Conservation (phyloP, 2,888 invertebrate genomes). For the Plutella xylostella region DNA sequence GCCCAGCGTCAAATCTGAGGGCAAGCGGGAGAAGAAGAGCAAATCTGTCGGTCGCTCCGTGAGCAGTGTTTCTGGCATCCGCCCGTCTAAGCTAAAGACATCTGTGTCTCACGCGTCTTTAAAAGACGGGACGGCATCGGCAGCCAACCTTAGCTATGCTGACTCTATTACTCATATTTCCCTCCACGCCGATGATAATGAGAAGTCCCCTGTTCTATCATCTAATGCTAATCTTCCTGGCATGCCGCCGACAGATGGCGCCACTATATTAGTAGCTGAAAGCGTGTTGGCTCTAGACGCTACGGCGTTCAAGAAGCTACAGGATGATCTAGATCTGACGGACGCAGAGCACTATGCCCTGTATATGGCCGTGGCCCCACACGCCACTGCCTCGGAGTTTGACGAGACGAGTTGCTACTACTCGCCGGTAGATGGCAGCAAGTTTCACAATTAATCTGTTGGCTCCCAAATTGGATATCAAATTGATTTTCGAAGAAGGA, state of each 20-base stretch:
- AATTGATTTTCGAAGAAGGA: too few species aligned
- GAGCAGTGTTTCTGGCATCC: constrained; percentile 71
- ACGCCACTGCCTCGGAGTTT: constrained; percentile 88
- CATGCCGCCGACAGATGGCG: constrained; percentile 61
- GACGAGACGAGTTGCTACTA: constrained; percentile 91
- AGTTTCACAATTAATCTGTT: constrained; percentile 49
- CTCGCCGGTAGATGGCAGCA: constrained; percentile 83
- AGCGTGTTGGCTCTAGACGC: constrained; percentile 61
- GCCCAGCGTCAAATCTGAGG: constrained; percentile 46
- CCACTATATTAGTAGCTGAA: constrained; percentile 71
- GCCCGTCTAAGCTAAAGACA: constrained; percentile 60
- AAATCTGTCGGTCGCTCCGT: constrained; percentile 71
- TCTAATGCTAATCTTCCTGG: constrained; percentile 39
- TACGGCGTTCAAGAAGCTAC: constrained; percentile 43
- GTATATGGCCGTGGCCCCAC: constrained; percentile 87
- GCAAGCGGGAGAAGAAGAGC: constrained; percentile 33
- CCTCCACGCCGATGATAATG: constrained; percentile 68
- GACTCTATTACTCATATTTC: constrained; percentile 76
- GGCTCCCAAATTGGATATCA: too few species aligned
- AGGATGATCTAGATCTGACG: constrained; percentile 77
- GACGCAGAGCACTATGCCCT: constrained; percentile 91
- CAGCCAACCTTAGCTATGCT: constrained; percentile 56
- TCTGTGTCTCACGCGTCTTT: constrained; percentile 52
- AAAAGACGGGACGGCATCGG: constrained; percentile 49
- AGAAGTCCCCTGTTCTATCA: constrained; percentile 37